Base-by-base conservation (phyloP, 2,797 vertebrate genomes). In the Melanotaenia boesemani region DNA sequence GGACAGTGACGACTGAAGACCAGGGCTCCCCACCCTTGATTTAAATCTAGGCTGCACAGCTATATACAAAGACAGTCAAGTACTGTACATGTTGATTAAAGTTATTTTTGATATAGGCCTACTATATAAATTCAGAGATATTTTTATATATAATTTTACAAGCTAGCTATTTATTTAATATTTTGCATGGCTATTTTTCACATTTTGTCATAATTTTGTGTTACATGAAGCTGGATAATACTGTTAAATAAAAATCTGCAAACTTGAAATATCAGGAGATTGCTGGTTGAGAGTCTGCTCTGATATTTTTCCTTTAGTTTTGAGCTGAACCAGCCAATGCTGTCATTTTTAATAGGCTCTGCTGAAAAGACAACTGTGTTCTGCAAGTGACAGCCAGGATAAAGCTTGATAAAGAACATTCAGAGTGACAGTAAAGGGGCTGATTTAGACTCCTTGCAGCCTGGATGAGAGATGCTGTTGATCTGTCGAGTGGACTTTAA, bases 401-500 rank as follows among this genome's bases (percentile, higher is more conserved):
- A 81, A 88, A 80, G 75, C 61, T 62, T 41, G 62, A 80, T 88
- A 84, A 86, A 86, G 78, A 90, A 80, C 82, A 87, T 82, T 76
- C 70, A 82, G 84, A 87, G 81, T 83, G 88, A 81, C 88, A 82
- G 74, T 82, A 57, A 88, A 88, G 81, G 62, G 67, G 74, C 79
- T 81, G 77, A 82, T 89, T 84, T 82, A 83, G 80, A 73, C 86
- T 84, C 79, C 87, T 74, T 82, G 82, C 77, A 80, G 79, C 65
- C 80, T 70, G 59, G 5, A 79, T 72, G 76, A 84, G 84, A 84
- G 76, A 86, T 70, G 76, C 77, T 82, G 77, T 86, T 90, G 83
- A 86, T 86, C 86, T 82, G 86, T 83, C 84, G 84, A 91, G 86
- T 88, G 82, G 85, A 90, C 88, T 83, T 88, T 81, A 86, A 80